Evolutionary conservation across 2,888 invertebrate genomes (phyloP), one percentile per base, ranked within the genome.

Genomic region (Aradus depressus): DNA sequence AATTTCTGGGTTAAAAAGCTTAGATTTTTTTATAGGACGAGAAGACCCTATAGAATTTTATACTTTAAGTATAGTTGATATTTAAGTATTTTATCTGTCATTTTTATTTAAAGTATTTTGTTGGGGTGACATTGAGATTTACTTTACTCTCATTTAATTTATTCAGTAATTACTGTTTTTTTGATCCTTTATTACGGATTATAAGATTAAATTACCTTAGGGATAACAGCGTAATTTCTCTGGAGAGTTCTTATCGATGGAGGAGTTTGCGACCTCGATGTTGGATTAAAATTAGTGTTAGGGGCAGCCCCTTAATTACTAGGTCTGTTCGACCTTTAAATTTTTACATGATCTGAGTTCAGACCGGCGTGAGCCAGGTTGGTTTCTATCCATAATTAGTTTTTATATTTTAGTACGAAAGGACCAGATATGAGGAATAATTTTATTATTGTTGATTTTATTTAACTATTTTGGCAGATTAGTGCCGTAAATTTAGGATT

Each of bases 331-430:
- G 80, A 81, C 80, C 75, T 76, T 81, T 81, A 75, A 80, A 78
- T 75, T 76, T 75, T 81, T 82, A 83, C 82, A 81, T 83, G 82
- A 84, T 83, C 80, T 84, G 83, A 84, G 83, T 84, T 84, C 78
- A 84, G 75, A 83, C 80, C 82, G 83, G 80, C 72, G 79, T 80
- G 64, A 84, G 79, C 81, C 82, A 83, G 82, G 81, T 84, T 77
- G 80, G 82, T 79, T 84, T 84, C 79, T 84, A 83, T 84, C 80
- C 80, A 77, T 76, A 75, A 68, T 67, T 57, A 66, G 60, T 55
- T 64, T 61, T 64, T 66, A 73, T 74, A 72, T 75, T 75, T 76
- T 80, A 81, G 81, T 84, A 84, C 81, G 81, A 83, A 82, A 84
- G 81, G 81, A 83, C 74, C 70, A 70, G 70, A 48, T 69, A 74